A percentile compares a stretch with the other conserved stretches of the same genome.
These are phyloP conservation scores for Hedychridium roseum DNA, from an alignment of 2,888 invertebrate species.

Conservation along the genomic window DNA sequence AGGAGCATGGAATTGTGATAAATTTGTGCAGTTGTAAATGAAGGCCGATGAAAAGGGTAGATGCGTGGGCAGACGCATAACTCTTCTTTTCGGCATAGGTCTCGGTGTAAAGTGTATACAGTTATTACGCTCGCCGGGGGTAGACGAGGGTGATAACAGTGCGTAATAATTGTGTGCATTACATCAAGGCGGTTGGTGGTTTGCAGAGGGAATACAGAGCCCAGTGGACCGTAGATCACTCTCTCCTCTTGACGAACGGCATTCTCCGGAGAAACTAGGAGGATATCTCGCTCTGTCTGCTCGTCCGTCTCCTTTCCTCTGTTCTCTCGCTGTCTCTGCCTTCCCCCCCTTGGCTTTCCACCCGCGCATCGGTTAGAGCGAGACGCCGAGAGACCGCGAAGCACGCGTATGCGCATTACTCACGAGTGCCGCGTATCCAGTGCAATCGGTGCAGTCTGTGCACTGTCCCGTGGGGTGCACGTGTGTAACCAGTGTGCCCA, in stretches of 20 bases:
- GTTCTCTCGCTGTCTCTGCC: no score
- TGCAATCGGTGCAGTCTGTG: constrained; percentile 6
- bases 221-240: constrained; percentile 46
- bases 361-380: no score
- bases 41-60: no score
- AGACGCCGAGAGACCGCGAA: constrained; percentile 3
- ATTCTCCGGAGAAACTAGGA: constrained; percentile 42
- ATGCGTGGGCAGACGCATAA: no score
- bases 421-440: constrained; percentile 4
- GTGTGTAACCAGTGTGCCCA: constrained; percentile 31
- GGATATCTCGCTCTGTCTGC: no score
- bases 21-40: no score
- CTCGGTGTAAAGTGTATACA: constrained; percentile 10
- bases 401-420: no score
- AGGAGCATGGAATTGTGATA: no score
- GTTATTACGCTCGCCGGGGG: constrained; percentile 17
- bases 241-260: constrained; percentile 30
- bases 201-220: constrained; percentile 45
- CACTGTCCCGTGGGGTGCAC: constrained; percentile 12
- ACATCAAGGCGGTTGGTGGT: constrained; percentile 53
- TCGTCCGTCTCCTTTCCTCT: no score
- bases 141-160: constrained; percentile 43
- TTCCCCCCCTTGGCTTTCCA: no score
- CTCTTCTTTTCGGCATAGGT: no score
- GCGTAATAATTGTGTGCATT: constrained; percentile 56